Evolutionary conservation across 2,113 vertebrate genomes (phyloP), one percentile per base, ranked within the genome.

Genomic region (Ochotona curzoniae): DNA sequence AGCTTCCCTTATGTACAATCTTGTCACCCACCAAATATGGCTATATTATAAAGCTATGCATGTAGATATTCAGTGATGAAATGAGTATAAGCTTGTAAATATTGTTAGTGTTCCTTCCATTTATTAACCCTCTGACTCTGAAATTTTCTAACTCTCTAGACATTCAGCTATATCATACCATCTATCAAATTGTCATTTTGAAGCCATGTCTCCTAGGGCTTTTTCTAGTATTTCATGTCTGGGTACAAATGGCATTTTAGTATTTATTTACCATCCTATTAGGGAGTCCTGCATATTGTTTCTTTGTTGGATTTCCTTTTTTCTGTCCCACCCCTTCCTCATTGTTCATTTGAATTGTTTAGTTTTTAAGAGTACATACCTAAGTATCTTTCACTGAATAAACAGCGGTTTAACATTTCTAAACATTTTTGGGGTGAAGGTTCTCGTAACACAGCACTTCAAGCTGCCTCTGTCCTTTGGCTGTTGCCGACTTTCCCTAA

Each of bases 41-140:
- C 97, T 97, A 83, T 74, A 44, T 95, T 94, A 89, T 54, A 63
- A 95, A 88, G 32, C 70, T 90, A 47, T 28, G 8, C 67, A 76
- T 47, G 32, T 14, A 47, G 28, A 13, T 92, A 69, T 71, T 88
- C 38, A 83, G 35, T 60, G 12, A 74, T 67, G 60, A 28, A 7
- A 17, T 73, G 21, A 71, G 71, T n/a, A 63, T 21, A 67, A 54
- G 14, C 70, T 49, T 6, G 18, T 63, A 76, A 96, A 54, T 54
- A 38, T 3, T 64, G 10, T 57, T 44, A 44, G 38, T 51, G 1
- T 81, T 26, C 18, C 30, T 64, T 81, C 54, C 32, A 25, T 67
- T 61, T 60, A 60, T 75, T 49, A 75, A 84, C 38, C 7, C 28
- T 81, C 82, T 54, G 20, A 61, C n/a, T 76, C 44, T 32, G 32